Conservation (phyloP, 2,797 vertebrate genomes). For the Psittacula echo region DNA sequence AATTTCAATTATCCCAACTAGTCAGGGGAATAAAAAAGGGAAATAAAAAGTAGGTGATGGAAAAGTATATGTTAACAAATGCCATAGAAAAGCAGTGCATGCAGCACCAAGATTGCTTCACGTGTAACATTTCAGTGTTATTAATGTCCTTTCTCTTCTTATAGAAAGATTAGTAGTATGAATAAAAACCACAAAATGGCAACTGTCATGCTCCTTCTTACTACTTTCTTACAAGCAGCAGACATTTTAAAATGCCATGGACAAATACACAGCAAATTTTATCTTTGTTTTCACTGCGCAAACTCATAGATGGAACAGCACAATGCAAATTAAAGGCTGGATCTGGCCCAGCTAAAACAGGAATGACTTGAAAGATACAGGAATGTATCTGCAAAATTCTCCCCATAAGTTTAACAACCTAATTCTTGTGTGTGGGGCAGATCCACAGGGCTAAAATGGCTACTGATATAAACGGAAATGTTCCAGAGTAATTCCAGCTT, state of each 20-base stretch:
- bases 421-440: background rate
- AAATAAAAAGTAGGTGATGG: slow-evolving; percentile 12
- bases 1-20: slow-evolving; percentile 40
- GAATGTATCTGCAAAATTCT: background rate
- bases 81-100: background rate
- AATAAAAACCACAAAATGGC: background rate
- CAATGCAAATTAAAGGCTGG: background rate
- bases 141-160: background rate
- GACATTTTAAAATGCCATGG: background rate
- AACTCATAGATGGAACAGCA: background rate
- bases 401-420: background rate
- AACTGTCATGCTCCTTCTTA: background rate
- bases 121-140: background rate
- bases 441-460: background rate
- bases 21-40: slow-evolving; percentile 26
- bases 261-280: background rate
- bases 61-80: background rate
- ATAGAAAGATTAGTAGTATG: background rate
- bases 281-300: background rate
- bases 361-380: background rate
- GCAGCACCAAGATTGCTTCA: background rate
- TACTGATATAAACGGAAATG: background rate
- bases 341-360: background rate
- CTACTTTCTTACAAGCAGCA: background rate
- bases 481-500: background rate